Percentiles rank a stretch among this genome's conserved stretches.
Conservation (phyloP, 1,140 invertebrate genomes). For the Drosophila elegans region DNA sequence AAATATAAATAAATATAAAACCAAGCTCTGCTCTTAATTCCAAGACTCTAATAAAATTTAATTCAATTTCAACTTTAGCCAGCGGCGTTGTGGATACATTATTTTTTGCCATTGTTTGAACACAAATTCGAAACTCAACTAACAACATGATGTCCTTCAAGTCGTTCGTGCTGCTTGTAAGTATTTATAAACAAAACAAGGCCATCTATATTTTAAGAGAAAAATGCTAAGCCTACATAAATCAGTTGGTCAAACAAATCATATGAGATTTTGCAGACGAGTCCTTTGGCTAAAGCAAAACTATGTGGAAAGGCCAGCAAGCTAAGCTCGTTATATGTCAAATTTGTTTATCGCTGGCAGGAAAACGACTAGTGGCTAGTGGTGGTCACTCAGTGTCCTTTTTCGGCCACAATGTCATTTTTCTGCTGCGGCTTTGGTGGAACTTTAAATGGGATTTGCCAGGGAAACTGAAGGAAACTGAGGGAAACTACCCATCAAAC, state of each 20-base stretch:
- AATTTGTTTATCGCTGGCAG: slow-evolving; percentile 61
- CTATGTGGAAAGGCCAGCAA: slow-evolving; percentile 60
- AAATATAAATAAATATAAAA: slow-evolving; percentile 14
- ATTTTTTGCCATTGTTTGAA: slow-evolving; percentile 43
- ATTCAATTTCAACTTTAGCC: slow-evolving; percentile 53
- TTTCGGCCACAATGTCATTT: slow-evolving; percentile 54
- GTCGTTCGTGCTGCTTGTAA: slow-evolving; percentile 74
- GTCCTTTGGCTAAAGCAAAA: slow-evolving; percentile 30
- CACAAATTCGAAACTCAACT: slow-evolving; percentile 26
- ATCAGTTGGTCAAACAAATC: slow-evolving; percentile 67
- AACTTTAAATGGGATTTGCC: slow-evolving; percentile 56
- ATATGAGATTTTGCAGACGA: slow-evolving; percentile 48
- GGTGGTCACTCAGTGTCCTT: slow-evolving; percentile 32
- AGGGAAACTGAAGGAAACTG: slow-evolving; percentile 19
- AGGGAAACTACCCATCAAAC: slow-evolving; percentile 35
- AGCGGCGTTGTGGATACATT: slow-evolving; percentile 43
- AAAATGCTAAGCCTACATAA: slow-evolving; percentile 60
- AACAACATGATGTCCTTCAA: slow-evolving; percentile 77
- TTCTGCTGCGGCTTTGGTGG: slow-evolving; percentile 45
- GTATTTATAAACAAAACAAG: slow-evolving; percentile 46
- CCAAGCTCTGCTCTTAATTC: slow-evolving; percentile 1
- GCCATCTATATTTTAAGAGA: slow-evolving; percentile 11
- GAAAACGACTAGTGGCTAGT: slow-evolving; percentile 26
- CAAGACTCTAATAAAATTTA: slow-evolving; percentile 41
- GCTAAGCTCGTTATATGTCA: slow-evolving; percentile 75